A percentile compares a stretch with the other conserved stretches of the same genome.
Evolutionary conservation across 2,888 invertebrate genomes (phyloP).

Genomic region (Tenthredo livida): DNA sequence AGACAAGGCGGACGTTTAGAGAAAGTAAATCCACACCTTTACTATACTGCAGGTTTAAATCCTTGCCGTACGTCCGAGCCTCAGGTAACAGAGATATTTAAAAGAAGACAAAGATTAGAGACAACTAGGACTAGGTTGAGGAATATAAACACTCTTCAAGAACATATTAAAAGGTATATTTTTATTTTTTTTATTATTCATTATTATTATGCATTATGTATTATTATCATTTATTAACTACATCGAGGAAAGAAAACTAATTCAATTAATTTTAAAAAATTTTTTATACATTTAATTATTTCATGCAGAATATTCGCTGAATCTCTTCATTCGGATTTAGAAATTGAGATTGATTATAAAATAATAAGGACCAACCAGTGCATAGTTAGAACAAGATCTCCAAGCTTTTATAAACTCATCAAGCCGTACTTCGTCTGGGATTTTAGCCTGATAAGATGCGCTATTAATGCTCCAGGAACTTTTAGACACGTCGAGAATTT

Average conservation of each 20-base stretch:
- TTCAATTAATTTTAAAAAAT: too few relatives aligned
- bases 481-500: constrained; percentile 77
- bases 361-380: constrained; percentile 82
- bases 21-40: constrained; percentile 67
- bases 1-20: constrained; percentile 73
- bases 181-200: too few relatives aligned
- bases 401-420: constrained; percentile 81
- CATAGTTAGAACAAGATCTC: constrained; percentile 82
- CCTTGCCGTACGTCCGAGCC: constrained; percentile 61
- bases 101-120: constrained; percentile 66
- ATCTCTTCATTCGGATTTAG: constrained; percentile 82
- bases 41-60: constrained; percentile 63
- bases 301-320: constrained; percentile 82
- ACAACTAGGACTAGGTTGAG: constrained; percentile 63
- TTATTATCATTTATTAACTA: background rate
- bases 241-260: background rate
- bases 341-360: constrained; percentile 81
- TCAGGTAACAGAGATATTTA: constrained; percentile 67
- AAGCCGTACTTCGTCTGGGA: constrained; percentile 80
- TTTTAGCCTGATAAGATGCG: constrained; percentile 78
- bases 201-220: background rate
- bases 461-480: constrained; percentile 80
- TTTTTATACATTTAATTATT: too few relatives aligned
- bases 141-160: constrained; percentile 67
- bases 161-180: constrained; percentile 70